Evolutionary conservation across 1,140 invertebrate genomes (phyloP), one percentile per base, ranked within the genome.

Genomic region (Drosophila gunungcola): DNA sequence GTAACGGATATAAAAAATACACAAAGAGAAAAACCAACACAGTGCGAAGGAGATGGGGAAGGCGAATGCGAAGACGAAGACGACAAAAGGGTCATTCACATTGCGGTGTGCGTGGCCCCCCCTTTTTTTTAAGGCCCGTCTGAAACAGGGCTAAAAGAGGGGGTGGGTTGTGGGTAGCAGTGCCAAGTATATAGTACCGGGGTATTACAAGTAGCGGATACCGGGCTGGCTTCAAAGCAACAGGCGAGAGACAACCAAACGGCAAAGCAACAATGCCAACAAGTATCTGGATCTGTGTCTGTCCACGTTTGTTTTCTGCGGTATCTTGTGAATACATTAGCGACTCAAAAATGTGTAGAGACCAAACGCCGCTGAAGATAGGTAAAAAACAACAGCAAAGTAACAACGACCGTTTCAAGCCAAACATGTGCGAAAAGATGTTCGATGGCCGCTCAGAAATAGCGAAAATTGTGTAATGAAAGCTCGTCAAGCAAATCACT

Each of bases 271-370:
- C 67, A 85, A 49, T 63, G 60, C 64, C 41, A 53, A 74, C 78
- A 80, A 80, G 77, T 76, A 83, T 79, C 80, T 78, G 51, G 49
- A 63, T 48, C 57, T 63, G 43, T 56, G 42, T 61, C 69, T 77
- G 78, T 41, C 72, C 78, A 72, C 49, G 54, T 62, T 78, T 76
- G 62, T 54, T 77, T 76, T 68, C 46, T 63, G 69, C 76, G 70
- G 75, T 83, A 83, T 83, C 78, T 85, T 84, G 68, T 84, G 80
- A 77, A 84, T 84, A 84, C 77, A 85, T 84, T 84, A 84, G 81
- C 78, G 55, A 49, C 53, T 55, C 43, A 41, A 39, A 34, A 48
- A 57, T 41, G 52, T 36, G 27, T 29, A 43, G 13, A 25, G 36
- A 43, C 36, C 36, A 4, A 4, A 9, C 4, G 4, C 16, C 11